Evolutionary conservation across 2,797 vertebrate genomes (phyloP).

Genomic region (Diglossa cyanea): DNA sequence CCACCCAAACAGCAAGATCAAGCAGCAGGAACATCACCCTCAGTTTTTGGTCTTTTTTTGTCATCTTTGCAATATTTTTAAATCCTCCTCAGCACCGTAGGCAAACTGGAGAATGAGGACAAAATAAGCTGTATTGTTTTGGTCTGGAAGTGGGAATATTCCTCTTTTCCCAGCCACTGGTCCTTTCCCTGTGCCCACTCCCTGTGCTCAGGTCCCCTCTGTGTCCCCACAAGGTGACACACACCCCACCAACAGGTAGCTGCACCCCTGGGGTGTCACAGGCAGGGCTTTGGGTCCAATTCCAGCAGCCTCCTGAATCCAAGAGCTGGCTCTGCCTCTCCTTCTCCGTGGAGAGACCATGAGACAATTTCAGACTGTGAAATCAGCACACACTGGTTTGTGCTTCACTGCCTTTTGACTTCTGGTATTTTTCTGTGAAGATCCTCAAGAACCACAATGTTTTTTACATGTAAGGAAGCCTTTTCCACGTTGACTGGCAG

Average conservation of each 20-base stretch:
- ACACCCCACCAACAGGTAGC: accelerated
- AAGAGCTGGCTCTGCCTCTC: background rate
- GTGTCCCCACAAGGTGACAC: background rate
- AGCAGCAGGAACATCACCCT: background rate
- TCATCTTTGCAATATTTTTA: background rate
- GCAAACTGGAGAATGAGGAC: background rate
- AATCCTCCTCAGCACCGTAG: background rate
- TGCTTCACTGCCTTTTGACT: background rate
- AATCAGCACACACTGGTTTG: background rate
- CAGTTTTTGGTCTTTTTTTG: background rate
- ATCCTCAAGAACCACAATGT: accelerated
- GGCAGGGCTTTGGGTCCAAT: background rate
- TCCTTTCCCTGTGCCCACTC: background rate
- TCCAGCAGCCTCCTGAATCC: background rate
- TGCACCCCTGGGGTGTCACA: background rate
- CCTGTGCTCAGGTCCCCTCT: background rate
- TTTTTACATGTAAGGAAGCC: background rate
- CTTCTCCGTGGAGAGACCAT: accelerated
- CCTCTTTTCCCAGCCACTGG: background rate
- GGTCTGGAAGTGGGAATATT: background rate
- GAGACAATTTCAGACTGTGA: background rate
- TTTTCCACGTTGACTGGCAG: background rate
- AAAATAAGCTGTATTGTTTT: background rate
- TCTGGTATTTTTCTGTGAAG: background rate
- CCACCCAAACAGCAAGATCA: background rate